Conservation (phyloP, 2,113 vertebrate species). For the Aix galericulata region DNA sequence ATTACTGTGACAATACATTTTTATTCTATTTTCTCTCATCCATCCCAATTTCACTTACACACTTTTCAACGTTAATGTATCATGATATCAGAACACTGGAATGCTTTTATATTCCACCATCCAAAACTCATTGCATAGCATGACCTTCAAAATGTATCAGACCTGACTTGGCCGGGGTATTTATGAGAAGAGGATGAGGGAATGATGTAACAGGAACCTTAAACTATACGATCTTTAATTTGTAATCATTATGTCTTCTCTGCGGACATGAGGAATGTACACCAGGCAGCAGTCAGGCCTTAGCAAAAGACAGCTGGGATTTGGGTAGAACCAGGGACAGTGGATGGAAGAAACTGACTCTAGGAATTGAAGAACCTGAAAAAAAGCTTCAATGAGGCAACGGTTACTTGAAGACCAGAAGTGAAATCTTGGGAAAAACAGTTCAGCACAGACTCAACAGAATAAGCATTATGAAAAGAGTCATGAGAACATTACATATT, state of each 20-base stretch:
- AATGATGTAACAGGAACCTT: neutral
- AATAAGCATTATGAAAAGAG: neutral
- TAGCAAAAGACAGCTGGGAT: neutral
- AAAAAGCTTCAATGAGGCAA: neutral
- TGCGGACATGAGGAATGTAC: neutral
- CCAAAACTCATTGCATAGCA: neutral
- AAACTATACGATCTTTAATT: neutral
- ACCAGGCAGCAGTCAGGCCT: neutral
- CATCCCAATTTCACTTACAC: neutral
- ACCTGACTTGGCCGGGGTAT: neutral
- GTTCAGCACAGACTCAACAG: neutral
- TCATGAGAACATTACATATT: neutral
- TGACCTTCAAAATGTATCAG: constrained; percentile 4
- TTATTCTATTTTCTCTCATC: neutral
- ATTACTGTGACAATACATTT: neutral
- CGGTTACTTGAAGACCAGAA: neutral
- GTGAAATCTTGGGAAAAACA: neutral
- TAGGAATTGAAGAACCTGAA: neutral
- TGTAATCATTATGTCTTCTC: neutral
- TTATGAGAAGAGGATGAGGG: neutral
- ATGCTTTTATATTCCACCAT: neutral
- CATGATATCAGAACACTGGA: neutral
- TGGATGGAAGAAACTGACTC: neutral
- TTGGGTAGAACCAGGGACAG: neutral
- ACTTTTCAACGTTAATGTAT: neutral